Conservation (phyloP, 2,888 invertebrate genomes). For the Mesochorus sp. region DNA sequence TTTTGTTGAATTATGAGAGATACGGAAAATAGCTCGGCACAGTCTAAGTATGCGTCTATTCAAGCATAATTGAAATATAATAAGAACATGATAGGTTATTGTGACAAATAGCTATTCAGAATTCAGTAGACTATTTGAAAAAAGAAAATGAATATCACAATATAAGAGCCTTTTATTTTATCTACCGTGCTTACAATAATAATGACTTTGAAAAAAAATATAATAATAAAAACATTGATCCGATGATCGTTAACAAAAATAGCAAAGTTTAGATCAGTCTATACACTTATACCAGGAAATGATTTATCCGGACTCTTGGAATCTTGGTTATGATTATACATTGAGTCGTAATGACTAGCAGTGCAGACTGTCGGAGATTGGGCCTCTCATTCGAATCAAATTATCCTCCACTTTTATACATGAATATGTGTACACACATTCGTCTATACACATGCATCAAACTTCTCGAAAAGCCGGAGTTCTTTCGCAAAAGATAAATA, state of each 20-base stretch:
- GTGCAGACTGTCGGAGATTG: conserved; percentile 44
- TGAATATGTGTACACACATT: conserved; percentile 18
- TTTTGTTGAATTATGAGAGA: conserved; percentile 20
- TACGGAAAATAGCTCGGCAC: not conserved
- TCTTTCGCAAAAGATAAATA: conserved; percentile 48
- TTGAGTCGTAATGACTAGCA: conserved; percentile 55
- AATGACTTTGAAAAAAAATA: not conserved
- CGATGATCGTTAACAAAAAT: not conserved
- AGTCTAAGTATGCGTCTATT: not conserved
- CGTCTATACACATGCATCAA: not conserved
- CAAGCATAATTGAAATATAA: conserved; percentile 11
- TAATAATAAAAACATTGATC: conserved; percentile 6
- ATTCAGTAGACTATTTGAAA: no score
- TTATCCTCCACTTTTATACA: conserved; percentile 38
- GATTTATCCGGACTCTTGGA: conserved; percentile 53
- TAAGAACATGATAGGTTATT: not conserved
- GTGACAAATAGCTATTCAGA: no score
- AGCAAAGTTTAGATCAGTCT: not conserved
- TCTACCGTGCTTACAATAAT: no score
- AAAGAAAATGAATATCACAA: no score
- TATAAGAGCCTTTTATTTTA: no score
- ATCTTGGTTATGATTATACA: conserved; percentile 59
- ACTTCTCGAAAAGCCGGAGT: conserved; percentile 21
- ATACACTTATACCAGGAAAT: conserved; percentile 23
- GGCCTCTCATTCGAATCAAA: conserved; percentile 52